A percentile compares a stretch with the other conserved stretches of the same genome.
Conservation (phyloP, 1,140 invertebrate species). For the Cotesia glomerata region DNA sequence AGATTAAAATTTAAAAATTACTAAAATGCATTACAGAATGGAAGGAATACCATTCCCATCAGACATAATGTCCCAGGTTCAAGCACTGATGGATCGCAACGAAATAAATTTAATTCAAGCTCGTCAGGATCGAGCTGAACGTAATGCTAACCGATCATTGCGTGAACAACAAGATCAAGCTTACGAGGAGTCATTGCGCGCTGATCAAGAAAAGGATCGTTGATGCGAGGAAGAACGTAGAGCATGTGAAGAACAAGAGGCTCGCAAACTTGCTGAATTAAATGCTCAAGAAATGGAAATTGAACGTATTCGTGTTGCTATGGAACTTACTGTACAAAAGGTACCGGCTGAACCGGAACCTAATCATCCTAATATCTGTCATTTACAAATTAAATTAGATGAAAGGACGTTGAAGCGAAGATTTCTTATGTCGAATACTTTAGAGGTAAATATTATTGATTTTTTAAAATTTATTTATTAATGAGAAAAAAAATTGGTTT, state of each 20-base stretch:
- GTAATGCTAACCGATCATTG: constrained; percentile 84
- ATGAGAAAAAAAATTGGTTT: too few species aligned
- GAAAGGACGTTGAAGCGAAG: constrained; percentile 85
- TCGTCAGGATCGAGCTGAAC: constrained; percentile 82
- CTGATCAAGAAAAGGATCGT: constrained; percentile 94
- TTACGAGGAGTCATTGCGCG: constrained; percentile 86
- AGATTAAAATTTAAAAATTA: constrained; percentile 16
- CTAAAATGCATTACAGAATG: constrained; percentile 60
- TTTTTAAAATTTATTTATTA: too few species aligned
- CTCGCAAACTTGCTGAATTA: constrained; percentile 64
- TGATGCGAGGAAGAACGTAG: constrained; percentile 71
- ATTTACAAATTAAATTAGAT: constrained; percentile 87
- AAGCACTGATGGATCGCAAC: constrained; percentile 81
- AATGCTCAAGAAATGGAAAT: constrained; percentile 64
- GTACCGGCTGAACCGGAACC: constrained; percentile 80
- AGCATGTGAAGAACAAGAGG: constrained; percentile 67
- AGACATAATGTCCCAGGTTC: constrained; percentile 74
- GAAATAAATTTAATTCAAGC: constrained; percentile 87
- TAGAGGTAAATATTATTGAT: constrained; percentile 69
- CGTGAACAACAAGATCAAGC: constrained; percentile 90
- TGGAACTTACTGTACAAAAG: constrained; percentile 68
- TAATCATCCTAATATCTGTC: constrained; percentile 73
- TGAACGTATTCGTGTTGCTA: constrained; percentile 58
- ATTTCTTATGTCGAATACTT: constrained; percentile 80
- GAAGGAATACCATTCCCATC: constrained; percentile 80